Evolutionary conservation across 2,888 invertebrate species (phyloP).

Genomic region (Tiliacea citrago): DNA sequence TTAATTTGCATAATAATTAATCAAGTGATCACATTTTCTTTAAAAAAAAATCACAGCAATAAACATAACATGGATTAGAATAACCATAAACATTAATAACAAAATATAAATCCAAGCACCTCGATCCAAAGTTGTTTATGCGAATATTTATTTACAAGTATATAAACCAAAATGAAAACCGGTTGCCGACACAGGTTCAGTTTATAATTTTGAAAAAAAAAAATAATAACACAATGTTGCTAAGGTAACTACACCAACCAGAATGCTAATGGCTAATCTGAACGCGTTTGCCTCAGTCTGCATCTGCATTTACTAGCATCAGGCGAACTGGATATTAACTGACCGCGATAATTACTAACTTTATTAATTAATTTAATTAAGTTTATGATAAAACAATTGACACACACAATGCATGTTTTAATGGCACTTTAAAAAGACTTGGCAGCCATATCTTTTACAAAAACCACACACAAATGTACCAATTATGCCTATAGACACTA

Average conservation of each 20-base stretch:
- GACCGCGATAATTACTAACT: background rate
- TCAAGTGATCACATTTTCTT: background rate
- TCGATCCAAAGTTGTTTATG: constrained; percentile 18
- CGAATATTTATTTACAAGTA: constrained; percentile 30
- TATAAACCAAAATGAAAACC: constrained; percentile 33
- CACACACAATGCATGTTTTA: constrained; percentile 16
- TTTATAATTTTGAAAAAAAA: constrained; percentile 42
- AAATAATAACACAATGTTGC: constrained; percentile 28
- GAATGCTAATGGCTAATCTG: constrained; percentile 8
- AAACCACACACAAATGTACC: constrained; percentile 4
- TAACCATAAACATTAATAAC: constrained; percentile 13
- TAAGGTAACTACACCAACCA: constrained; percentile 10
- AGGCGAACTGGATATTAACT: constrained; percentile 10
- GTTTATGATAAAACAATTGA: constrained; percentile 6
- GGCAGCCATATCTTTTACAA: background rate
- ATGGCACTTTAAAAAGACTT: background rate
- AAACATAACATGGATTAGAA: background rate
- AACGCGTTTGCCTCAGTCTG: constrained; percentile 16
- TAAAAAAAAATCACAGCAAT: background rate
- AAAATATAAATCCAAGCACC: constrained; percentile 29
- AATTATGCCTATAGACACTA: constrained; percentile 20
- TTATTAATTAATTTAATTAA: background rate
- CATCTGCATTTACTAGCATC: constrained; percentile 3
- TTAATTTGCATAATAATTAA: constrained; percentile 7
- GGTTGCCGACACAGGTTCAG: constrained; percentile 35